Percentiles rank a stretch among this genome's conserved stretches.
Evolutionary conservation across 2,888 invertebrate genomes (phyloP).

Genomic region (Stenichneumon culpator): DNA sequence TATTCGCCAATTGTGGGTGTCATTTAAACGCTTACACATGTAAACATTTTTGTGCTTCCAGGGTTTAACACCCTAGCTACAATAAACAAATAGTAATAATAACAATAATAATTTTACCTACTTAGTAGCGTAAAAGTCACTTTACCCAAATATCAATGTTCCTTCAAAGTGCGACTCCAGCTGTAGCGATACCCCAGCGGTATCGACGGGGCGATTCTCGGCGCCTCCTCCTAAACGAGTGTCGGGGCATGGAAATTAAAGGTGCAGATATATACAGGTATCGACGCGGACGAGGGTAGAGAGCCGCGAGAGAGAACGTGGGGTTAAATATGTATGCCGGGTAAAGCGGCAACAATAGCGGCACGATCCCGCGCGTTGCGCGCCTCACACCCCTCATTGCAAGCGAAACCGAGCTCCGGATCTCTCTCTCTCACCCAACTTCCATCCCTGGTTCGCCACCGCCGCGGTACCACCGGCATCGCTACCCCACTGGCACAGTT

Average conservation of each 20-base stretch:
- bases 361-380: conserved; percentile 50
- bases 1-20: no score
- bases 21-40: no score
- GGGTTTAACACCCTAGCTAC: no score
- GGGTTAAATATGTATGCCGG: conserved; percentile 81
- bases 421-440: neutral
- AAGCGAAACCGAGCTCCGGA: conserved; percentile 29
- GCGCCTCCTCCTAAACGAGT: conserved; percentile 51
- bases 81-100: no score
- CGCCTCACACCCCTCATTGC: conserved; percentile 20
- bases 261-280: conserved; percentile 52
- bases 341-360: conserved; percentile 81
- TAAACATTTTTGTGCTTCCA: no score
- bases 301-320: conserved; percentile 58
- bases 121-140: neutral
- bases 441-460: conserved; percentile 41
- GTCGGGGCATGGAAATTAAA: conserved; percentile 69
- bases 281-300: conserved; percentile 19
- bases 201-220: conserved; percentile 20
- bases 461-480: conserved; percentile 56
- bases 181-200: neutral
- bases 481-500: conserved; percentile 72
- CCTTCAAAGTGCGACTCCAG: neutral
- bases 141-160: neutral
- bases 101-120: no score